Conservation (phyloP, 2,888 invertebrate genomes). For the Drosophila dives region DNA sequence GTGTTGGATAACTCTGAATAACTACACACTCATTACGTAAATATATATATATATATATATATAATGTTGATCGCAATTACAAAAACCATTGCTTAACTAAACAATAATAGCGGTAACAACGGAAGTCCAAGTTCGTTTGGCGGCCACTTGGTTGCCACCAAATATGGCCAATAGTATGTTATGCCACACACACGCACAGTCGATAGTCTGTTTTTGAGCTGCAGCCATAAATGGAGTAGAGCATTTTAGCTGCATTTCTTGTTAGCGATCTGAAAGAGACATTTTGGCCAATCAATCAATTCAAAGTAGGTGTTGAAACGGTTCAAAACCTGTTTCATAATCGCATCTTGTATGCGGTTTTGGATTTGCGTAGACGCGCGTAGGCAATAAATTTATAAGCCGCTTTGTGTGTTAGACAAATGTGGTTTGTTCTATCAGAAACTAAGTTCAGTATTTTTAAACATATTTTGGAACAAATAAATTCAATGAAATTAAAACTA, state of each 20-base stretch:
- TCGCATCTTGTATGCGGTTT: slow-evolving; percentile 9
- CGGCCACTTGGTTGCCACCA: slow-evolving; percentile 52
- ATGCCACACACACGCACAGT: slow-evolving; percentile 16
- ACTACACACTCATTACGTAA: slow-evolving; percentile 49
- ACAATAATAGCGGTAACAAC: slow-evolving; percentile 17
- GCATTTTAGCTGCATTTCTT: slow-evolving; percentile 46
- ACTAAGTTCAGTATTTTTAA: neutral
- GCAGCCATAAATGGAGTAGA: slow-evolving; percentile 44
- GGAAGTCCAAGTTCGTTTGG: slow-evolving; percentile 77
- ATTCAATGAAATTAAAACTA: neutral
- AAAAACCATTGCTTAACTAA: slow-evolving; percentile 60
- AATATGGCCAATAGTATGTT: slow-evolving; percentile 53
- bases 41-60: slow-evolving; percentile 6
- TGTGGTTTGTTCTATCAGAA: neutral
- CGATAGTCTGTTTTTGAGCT: slow-evolving; percentile 7
- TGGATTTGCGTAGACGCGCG: slow-evolving; percentile 29
- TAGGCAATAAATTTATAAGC: neutral
- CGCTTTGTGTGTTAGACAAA: neutral
- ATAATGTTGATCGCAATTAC: slow-evolving; percentile 30
- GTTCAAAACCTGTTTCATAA: slow-evolving; percentile 19
- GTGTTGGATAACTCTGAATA: slow-evolving; percentile 22
- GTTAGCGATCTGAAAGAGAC: slow-evolving; percentile 8
- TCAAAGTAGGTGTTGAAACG: slow-evolving; percentile 45
- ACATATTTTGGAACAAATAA: neutral
- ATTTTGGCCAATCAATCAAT: slow-evolving; percentile 45